phyloP scores from a whole-genome alignment of 2,888 invertebrate species.

The Desoria tigrina region DNA sequence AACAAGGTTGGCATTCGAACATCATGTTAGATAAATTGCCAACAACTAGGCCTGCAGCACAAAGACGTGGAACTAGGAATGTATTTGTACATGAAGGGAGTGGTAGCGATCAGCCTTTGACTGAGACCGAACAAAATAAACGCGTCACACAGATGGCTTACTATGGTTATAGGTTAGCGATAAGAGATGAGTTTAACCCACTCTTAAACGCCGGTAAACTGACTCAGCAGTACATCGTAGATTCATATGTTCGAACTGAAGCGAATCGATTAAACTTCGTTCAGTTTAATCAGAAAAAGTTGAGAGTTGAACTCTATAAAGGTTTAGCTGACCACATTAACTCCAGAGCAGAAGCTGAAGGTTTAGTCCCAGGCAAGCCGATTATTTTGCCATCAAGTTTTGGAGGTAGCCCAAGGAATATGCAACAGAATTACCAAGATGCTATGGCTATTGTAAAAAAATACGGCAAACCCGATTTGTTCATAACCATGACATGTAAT shows the following conservation, averaged over 20 bases:
- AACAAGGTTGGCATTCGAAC: slow-evolving; percentile 35
- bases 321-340: slow-evolving; percentile 24
- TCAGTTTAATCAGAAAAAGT: slow-evolving; percentile 51
- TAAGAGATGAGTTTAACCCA: slow-evolving; percentile 51
- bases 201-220: slow-evolving; percentile 51
- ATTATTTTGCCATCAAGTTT: slow-evolving; percentile 56
- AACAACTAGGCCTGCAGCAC: neutral
- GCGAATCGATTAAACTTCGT: slow-evolving; percentile 51
- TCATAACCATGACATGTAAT: slow-evolving; percentile 59
- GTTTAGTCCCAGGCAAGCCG: slow-evolving; percentile 6
- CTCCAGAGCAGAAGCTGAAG: slow-evolving; percentile 1
- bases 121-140: neutral
- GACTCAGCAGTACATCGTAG: slow-evolving; percentile 55
- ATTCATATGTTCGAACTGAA: slow-evolving; percentile 54
- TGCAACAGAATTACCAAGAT: slow-evolving; percentile 57
- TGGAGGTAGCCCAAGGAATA: slow-evolving; percentile 55
- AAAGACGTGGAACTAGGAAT: neutral
- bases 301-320: slow-evolving; percentile 51
- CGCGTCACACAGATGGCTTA: slow-evolving; percentile 27
- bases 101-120: neutral
- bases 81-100: too few species aligned
- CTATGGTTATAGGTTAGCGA: slow-evolving; percentile 30
- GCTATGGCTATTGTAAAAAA: slow-evolving; percentile 58
- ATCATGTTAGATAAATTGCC: neutral
- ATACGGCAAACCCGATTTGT: slow-evolving; percentile 58